phyloP scores from a whole-genome alignment of 2,888 invertebrate species.

The Anoncus sp. region DNA sequence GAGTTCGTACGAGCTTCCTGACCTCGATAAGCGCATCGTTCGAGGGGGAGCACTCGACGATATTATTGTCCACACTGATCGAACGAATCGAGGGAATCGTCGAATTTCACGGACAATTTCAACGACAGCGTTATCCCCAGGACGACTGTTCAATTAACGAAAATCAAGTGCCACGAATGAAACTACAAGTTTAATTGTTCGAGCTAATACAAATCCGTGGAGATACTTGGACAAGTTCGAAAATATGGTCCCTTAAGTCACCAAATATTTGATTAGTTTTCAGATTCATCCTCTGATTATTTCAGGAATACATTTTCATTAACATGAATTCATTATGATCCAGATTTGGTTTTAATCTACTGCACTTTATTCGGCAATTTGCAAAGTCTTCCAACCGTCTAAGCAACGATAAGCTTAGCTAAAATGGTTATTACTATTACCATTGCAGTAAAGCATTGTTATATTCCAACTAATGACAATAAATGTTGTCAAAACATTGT shows the following conservation, averaged over 20 bases:
- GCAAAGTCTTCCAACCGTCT: too few relatives aligned
- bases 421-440: too few relatives aligned
- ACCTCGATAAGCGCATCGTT: conserved; percentile 51
- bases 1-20: conserved; percentile 54
- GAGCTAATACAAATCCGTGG: neutral
- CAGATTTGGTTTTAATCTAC: too few relatives aligned
- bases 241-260: neutral
- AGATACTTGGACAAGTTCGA: neutral
- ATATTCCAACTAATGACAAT: too few relatives aligned
- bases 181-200: conserved; percentile 2
- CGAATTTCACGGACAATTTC: conserved; percentile 29
- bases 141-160: conserved; percentile 41
- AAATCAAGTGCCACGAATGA: conserved; percentile 6
- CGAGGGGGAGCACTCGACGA: conserved; percentile 21
- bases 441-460: too few relatives aligned
- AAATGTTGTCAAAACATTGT: too few relatives aligned
- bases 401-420: too few relatives aligned
- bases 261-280: neutral
- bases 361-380: too few relatives aligned
- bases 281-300: neutral
- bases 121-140: neutral
- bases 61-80: conserved; percentile 39
- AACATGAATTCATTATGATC: too few relatives aligned
- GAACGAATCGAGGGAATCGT: conserved; percentile 37
- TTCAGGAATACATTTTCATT: too few relatives aligned